Evolutionary conservation across 2,888 invertebrate genomes (phyloP).

Genomic region (Napeogenes sylphis): DNA sequence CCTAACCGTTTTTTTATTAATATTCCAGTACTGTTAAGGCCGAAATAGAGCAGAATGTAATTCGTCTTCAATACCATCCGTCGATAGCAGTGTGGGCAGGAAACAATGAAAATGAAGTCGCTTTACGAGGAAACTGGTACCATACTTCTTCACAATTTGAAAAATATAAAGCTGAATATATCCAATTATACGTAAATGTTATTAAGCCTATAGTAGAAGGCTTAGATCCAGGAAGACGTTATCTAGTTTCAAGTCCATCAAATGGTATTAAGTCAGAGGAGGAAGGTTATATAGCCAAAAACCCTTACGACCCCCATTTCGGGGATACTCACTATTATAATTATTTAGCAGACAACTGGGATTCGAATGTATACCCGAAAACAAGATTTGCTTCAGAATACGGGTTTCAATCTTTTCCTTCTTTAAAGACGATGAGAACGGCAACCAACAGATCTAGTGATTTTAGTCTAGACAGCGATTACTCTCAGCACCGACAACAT

Average conservation of each 20-base stretch:
- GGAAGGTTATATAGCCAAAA: constrained; percentile 86
- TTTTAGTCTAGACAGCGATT: constrained; percentile 74
- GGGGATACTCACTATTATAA: constrained; percentile 97
- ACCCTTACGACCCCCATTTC: constrained; percentile 87
- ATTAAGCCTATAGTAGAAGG: constrained; percentile 81
- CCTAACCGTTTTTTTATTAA: neutral
- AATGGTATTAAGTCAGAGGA: constrained; percentile 86
- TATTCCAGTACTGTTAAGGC: constrained; percentile 78
- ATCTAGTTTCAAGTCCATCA: constrained; percentile 93
- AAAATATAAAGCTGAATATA: constrained; percentile 85
- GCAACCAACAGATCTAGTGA: constrained; percentile 75
- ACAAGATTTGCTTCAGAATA: constrained; percentile 97
- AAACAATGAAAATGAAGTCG: constrained; percentile 98
- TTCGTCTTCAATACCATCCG: constrained; percentile 89
- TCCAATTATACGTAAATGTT: constrained; percentile 88
- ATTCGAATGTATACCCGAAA: constrained; percentile 84
- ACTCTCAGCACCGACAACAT: constrained; percentile 91
- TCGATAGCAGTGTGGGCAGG: constrained; percentile 94
- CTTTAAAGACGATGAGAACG: constrained; percentile 80
- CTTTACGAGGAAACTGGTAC: constrained; percentile 90
- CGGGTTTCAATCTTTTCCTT: constrained; percentile 94
- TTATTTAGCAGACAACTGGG: constrained; percentile 89
- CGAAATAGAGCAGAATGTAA: constrained; percentile 90
- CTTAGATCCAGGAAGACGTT: constrained; percentile 81
- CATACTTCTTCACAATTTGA: constrained; percentile 68